These are phyloP conservation scores for Amphiura filiformis DNA, from an alignment of 35 echinoderm and acorn worm species.

Conservation along the genomic window DNA sequence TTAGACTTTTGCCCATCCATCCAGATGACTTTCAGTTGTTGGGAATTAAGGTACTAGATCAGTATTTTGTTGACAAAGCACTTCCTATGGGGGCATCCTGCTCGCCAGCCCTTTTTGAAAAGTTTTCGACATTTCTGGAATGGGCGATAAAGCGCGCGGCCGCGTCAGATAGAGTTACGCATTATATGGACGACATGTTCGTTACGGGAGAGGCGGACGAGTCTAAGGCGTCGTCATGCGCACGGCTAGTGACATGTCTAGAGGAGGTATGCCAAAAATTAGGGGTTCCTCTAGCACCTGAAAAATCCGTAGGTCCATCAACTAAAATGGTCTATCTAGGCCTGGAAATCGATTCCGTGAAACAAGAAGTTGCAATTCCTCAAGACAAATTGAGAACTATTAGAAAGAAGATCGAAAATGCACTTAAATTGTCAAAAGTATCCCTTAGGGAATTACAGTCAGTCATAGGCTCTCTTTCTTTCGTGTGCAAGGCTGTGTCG, in stretches of 20 bases:
- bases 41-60: slow-evolving; percentile 1
- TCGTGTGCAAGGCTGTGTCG: neutral
- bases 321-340: slow-evolving; percentile 19
- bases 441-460: neutral
- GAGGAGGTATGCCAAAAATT: neutral
- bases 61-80: slow-evolving; percentile 25
- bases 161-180: neutral
- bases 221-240: neutral
- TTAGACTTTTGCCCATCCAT: slow-evolving; percentile 24
- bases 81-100: slow-evolving; percentile 26
- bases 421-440: too few species aligned
- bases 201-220: neutral
- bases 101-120: slow-evolving; percentile 35
- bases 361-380: slow-evolving; percentile 1
- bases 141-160: neutral
- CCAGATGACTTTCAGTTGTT: slow-evolving; percentile 36
- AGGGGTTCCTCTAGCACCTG: slow-evolving; percentile 28
- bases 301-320: slow-evolving; percentile 18
- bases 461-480: neutral
- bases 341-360: slow-evolving; percentile 17
- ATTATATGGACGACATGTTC: slow-evolving; percentile 35
- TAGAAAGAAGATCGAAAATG: too few species aligned
- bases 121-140: slow-evolving; percentile 41
- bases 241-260: neutral
- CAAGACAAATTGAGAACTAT: neutral